A percentile compares a stretch with the other conserved stretches of the same genome.
phyloP scores from a whole-genome alignment of 2,888 invertebrate genomes.

The Agriotes lineatus region DNA sequence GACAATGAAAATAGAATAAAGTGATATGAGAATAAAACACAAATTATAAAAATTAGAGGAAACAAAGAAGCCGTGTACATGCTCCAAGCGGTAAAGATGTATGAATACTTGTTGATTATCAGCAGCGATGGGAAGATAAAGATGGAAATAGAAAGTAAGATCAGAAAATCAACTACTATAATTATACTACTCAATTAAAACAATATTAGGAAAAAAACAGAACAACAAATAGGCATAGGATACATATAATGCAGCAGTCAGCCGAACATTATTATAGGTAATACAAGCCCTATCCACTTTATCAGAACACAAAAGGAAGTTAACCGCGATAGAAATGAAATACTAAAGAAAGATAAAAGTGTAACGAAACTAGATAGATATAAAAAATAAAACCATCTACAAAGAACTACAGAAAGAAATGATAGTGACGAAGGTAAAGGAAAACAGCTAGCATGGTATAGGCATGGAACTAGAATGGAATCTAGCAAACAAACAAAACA shows the following conservation, averaged over 20 bases:
- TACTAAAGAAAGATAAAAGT: background rate
- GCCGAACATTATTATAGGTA: background rate
- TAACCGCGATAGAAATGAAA: background rate
- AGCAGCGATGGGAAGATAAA: too few species aligned
- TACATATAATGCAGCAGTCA: background rate
- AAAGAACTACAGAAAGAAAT: background rate
- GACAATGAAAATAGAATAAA: too few species aligned
- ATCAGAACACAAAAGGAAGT: background rate
- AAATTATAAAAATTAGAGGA: too few species aligned
- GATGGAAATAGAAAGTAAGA: too few species aligned
- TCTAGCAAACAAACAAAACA: background rate
- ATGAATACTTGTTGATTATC: too few species aligned
- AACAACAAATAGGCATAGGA: background rate
- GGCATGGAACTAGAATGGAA: background rate
- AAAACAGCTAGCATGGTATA: background rate
- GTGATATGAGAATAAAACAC: too few species aligned
- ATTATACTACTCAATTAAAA: too few species aligned
- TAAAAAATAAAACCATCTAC: background rate
- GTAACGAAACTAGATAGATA: background rate
- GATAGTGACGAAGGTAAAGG: background rate
- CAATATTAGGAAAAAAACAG: too few species aligned
- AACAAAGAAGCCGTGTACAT: too few species aligned
- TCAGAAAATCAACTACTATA: too few species aligned
- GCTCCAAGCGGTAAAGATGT: too few species aligned
- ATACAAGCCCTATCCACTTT: background rate